Conservation (phyloP, 2,888 invertebrate species). For the Hoplodrina ambigua region DNA sequence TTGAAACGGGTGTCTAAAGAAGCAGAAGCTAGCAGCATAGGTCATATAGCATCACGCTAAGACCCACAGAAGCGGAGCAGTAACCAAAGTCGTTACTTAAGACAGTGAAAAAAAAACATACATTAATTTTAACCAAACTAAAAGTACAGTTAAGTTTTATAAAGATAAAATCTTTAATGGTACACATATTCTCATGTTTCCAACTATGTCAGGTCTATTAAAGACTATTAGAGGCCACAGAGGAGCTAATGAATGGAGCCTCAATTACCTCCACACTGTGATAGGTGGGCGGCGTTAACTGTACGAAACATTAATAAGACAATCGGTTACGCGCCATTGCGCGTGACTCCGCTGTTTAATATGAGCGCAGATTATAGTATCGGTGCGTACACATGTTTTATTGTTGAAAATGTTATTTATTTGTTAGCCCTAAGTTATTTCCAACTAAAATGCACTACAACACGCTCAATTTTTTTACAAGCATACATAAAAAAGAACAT, state of each 20-base stretch:
- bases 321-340: conserved; percentile 65
- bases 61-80: too few relatives aligned
- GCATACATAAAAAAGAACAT: too few relatives aligned
- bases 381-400: conserved; percentile 9
- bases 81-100: too few relatives aligned
- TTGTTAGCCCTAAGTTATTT: too few relatives aligned
- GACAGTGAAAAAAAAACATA: too few relatives aligned
- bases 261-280: conserved; percentile 60
- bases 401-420: too few relatives aligned
- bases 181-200: conserved; percentile 15
- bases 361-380: conserved; percentile 57
- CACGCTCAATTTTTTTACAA: too few relatives aligned
- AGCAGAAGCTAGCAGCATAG: too few relatives aligned
- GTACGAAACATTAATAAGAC: conserved; percentile 78
- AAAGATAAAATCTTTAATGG: not conserved
- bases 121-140: not conserved
- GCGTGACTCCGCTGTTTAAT: conserved; percentile 60
- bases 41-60: too few relatives aligned
- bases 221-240: conserved; percentile 41
- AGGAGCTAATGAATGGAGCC: conserved; percentile 67
- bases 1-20: too few relatives aligned
- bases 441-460: too few relatives aligned
- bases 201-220: conserved; percentile 49
- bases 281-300: conserved; percentile 77
- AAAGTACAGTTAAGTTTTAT: conserved; percentile 5